phyloP scores from a whole-genome alignment of 1,140 invertebrate genomes.

The Penaeus vannamei region DNA sequence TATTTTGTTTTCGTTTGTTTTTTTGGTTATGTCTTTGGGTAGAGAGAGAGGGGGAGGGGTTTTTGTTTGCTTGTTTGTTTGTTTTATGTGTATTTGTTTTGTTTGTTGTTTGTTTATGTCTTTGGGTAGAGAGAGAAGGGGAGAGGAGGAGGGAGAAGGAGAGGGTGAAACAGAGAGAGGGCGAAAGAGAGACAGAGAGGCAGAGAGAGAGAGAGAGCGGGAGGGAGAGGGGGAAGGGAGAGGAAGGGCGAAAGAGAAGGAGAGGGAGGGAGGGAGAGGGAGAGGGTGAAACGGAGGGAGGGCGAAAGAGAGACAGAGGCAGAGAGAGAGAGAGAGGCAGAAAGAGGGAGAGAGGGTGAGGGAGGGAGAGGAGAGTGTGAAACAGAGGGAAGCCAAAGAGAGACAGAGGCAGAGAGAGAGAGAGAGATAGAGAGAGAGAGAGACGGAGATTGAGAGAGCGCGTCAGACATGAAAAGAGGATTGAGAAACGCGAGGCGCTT shows the following conservation, averaged over 20 bases:
- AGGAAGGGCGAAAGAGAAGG: not conserved
- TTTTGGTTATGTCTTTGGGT: not conserved
- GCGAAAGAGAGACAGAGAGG: constrained; percentile 3
- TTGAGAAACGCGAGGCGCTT: too few relatives aligned
- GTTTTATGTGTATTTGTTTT: not conserved
- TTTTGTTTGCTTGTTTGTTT: too few relatives aligned
- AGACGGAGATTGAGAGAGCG: constrained; percentile 35
- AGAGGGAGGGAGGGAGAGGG: too few relatives aligned
- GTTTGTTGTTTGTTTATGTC: not conserved
- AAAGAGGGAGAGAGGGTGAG: not conserved
- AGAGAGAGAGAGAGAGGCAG: not conserved
- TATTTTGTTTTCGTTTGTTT: not conserved
- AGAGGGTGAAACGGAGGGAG: not conserved
- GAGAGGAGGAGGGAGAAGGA: not conserved
- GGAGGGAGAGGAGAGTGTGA: not conserved
- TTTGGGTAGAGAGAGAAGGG: not conserved
- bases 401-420: not conserved
- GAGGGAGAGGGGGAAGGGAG: not conserved
- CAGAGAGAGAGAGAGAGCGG: constrained; percentile 26
- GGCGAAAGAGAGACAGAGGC: not conserved
- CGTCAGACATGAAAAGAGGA: not conserved
- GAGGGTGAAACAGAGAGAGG: constrained; percentile 17
- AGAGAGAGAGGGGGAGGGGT: too few relatives aligned
- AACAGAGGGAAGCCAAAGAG: not conserved
- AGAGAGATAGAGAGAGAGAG: not conserved